Evolutionary conservation across 2,797 vertebrate species (phyloP).

Genomic region (Poeciliopsis paucimaculata): DNA sequence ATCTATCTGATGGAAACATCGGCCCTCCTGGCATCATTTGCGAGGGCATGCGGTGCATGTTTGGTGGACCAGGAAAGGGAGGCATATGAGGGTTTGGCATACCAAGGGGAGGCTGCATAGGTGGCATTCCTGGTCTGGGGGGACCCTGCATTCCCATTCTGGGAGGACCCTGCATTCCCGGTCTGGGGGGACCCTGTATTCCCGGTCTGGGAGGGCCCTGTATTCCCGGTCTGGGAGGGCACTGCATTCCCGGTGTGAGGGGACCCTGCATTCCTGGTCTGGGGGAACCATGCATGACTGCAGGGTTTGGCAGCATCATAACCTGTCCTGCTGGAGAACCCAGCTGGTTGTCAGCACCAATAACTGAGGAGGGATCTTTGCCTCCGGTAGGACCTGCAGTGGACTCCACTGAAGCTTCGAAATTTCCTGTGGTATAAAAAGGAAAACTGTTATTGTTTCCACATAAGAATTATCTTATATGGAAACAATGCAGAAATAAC

Average conservation of each 20-base stretch:
- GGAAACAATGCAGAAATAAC: not conserved
- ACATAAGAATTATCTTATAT: not conserved
- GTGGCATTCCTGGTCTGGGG: slow-evolving; percentile 53
- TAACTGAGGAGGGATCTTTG: slow-evolving; percentile 12
- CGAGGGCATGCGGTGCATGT: slow-evolving; percentile 65
- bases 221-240: slow-evolving; percentile 50
- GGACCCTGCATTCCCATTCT: slow-evolving; percentile 53
- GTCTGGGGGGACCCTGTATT: slow-evolving; percentile 51
- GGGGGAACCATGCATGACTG: slow-evolving; percentile 48
- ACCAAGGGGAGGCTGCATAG: slow-evolving; percentile 57
- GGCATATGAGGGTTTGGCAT: slow-evolving; percentile 61
- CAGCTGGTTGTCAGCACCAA: slow-evolving; percentile 32
- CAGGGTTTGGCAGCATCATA: slow-evolving; percentile 50
- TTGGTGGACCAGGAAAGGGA: slow-evolving; percentile 63
- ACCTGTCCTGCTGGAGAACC: slow-evolving; percentile 45
- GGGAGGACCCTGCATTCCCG: slow-evolving; percentile 51
- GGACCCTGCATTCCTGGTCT: slow-evolving; percentile 45
- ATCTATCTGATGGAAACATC: slow-evolving; percentile 69
- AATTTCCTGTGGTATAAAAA: slow-evolving; percentile 28
- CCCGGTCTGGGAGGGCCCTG: slow-evolving; percentile 50
- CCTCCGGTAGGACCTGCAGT: slow-evolving; percentile 21
- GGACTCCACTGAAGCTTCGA: slow-evolving; percentile 43
- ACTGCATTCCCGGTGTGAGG: slow-evolving; percentile 51
- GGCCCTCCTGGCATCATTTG: slow-evolving; percentile 70
- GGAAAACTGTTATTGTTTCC: slow-evolving; percentile 6